These are phyloP conservation scores for Micromys minutus DNA, from an alignment of 2,113 vertebrate species.

Conservation along the genomic window DNA sequence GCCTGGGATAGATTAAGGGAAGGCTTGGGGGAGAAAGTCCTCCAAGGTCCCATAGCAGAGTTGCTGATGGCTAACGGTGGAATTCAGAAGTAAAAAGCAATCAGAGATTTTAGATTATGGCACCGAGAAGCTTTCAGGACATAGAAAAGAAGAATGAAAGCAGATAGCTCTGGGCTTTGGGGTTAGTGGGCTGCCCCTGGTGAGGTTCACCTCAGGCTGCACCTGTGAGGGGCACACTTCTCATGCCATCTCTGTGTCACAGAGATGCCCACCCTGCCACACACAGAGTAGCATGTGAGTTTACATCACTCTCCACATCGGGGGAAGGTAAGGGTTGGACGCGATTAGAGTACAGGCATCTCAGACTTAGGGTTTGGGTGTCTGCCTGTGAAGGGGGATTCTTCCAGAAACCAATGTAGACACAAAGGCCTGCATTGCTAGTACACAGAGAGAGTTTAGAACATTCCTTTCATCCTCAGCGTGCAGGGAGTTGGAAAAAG, in stretches of 20 bases:
- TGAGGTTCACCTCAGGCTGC: not conserved
- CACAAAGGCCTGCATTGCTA: not conserved
- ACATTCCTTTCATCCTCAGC: not conserved
- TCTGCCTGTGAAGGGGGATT: not conserved
- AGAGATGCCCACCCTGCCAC: not conserved
- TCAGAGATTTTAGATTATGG: not conserved
- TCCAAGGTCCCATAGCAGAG: not conserved
- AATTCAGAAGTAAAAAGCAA: not conserved
- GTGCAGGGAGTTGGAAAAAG: not conserved
- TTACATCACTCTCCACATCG: not conserved
- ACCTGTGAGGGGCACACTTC: not conserved
- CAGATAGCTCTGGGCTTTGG: not conserved
- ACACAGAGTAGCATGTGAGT: not conserved
- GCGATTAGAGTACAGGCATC: not conserved
- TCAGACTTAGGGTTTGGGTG: not conserved
- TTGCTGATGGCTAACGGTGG: not conserved
- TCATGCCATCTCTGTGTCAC: not conserved
- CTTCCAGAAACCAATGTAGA: not conserved
- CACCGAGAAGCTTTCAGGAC: not conserved
- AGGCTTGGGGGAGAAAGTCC: not conserved
- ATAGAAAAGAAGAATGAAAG: not conserved
- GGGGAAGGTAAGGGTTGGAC: not conserved
- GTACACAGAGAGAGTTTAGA: not conserved
- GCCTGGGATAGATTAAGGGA: not conserved
- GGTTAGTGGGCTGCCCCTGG: not conserved